These are phyloP conservation scores for Scomber scombrus DNA, from an alignment of 2,113 vertebrate genomes.

Conservation along the genomic window DNA sequence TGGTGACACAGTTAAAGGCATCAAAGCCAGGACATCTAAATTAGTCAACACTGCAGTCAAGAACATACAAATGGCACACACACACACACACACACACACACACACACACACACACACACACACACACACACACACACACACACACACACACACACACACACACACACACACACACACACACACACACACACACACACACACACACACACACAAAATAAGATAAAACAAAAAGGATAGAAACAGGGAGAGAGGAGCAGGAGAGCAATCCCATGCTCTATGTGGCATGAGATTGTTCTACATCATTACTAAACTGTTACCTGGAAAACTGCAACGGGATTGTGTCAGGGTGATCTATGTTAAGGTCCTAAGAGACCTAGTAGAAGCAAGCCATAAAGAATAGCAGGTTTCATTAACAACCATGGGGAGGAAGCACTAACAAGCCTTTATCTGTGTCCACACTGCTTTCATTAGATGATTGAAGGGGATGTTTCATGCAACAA, in stretches of 20 bases:
- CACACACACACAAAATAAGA: slow-evolving; percentile 1
- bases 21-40: slow-evolving; percentile 15
- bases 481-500: slow-evolving; percentile 26
- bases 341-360: slow-evolving; percentile 41
- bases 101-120: slow-evolving; percentile 1
- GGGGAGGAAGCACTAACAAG: slow-evolving; percentile 45
- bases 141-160: slow-evolving; percentile 1
- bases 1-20: slow-evolving; percentile 23
- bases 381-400: slow-evolving; percentile 28
- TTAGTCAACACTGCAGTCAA: background rate
- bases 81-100: slow-evolving; percentile 1
- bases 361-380: slow-evolving; percentile 31
- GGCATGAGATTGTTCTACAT: slow-evolving; percentile 48
- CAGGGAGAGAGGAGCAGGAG: background rate
- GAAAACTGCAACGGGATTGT: slow-evolving; percentile 27
- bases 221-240: background rate
- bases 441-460: slow-evolving; percentile 23
- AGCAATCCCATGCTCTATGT: slow-evolving; percentile 30
- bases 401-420: slow-evolving; percentile 17
- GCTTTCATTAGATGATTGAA: slow-evolving; percentile 37
- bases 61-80: slow-evolving; percentile 20
- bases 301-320: slow-evolving; percentile 39
- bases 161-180: slow-evolving; percentile 1
- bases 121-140: slow-evolving; percentile 7
- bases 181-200: slow-evolving; percentile 1